Conservation (phyloP, 2,113 vertebrate genomes). For the Calidris pugnax region DNA sequence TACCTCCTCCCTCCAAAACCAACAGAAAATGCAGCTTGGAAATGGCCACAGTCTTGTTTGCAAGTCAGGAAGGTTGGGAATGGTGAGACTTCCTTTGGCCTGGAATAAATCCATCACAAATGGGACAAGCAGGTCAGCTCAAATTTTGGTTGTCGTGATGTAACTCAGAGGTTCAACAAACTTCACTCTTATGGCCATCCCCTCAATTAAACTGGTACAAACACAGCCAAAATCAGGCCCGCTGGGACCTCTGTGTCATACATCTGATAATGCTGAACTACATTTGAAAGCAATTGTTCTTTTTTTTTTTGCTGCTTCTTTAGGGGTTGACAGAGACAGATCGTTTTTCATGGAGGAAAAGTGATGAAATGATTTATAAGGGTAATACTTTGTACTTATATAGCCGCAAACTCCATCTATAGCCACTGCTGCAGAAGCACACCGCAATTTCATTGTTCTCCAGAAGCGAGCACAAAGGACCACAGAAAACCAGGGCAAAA, state of each 20-base stretch:
- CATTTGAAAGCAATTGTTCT: not conserved
- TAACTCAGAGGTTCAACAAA: not conserved
- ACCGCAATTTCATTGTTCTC: not conserved
- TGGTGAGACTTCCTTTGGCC: not conserved
- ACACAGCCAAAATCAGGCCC: not conserved
- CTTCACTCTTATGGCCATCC: not conserved
- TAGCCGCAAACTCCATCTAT: not conserved
- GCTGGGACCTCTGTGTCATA: not conserved
- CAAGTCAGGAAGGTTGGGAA: not conserved
- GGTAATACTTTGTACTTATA: not conserved
- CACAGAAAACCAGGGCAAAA: not conserved
- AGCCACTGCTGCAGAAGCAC: not conserved
- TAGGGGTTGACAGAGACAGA: not conserved
- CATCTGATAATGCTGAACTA: not conserved
- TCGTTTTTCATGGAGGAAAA: not conserved
- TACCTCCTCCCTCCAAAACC: not conserved
- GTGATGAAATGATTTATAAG: not conserved
- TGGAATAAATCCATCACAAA: not conserved
- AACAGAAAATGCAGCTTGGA: not conserved
- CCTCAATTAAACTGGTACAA: not conserved
- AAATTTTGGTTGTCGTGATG: not conserved
- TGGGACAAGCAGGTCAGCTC: accelerated
- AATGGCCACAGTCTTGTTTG: not conserved
- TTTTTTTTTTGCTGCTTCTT: not conserved
- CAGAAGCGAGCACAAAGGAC: not conserved